Percentiles rank a stretch among this genome's conserved stretches.
Evolutionary conservation across 1,140 invertebrate species (phyloP).

Genomic region (Trichogramma pretiosum): DNA sequence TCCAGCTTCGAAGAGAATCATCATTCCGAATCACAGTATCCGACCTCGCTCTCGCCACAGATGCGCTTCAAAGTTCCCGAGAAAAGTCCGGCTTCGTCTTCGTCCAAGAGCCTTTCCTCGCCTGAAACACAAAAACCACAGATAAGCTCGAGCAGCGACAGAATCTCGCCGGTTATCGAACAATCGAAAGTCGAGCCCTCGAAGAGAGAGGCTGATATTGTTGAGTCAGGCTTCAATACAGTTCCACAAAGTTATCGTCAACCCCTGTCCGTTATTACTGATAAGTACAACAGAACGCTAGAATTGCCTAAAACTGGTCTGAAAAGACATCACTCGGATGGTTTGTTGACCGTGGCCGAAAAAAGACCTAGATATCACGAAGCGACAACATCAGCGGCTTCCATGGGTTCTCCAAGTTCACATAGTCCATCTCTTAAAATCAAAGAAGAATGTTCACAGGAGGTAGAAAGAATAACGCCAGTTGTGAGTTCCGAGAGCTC

Average conservation of each 20-base stretch:
- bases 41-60: constrained; percentile 34
- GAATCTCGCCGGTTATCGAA: constrained; percentile 44
- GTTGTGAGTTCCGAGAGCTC: constrained; percentile 23
- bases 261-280: constrained; percentile 40
- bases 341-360: constrained; percentile 35
- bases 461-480: constrained; percentile 5
- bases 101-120: constrained; percentile 46
- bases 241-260: too few relatives aligned
- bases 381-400: constrained; percentile 25
- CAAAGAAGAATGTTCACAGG: constrained; percentile 26
- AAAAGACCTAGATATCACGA: constrained; percentile 36
- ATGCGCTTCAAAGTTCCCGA: constrained; percentile 41
- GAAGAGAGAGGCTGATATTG: constrained; percentile 16
- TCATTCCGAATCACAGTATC: constrained; percentile 28
- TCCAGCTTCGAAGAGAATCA: constrained; percentile 51
- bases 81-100: constrained; percentile 34
- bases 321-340: constrained; percentile 34
- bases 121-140: constrained; percentile 53
- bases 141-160: constrained; percentile 51
- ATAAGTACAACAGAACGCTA: constrained; percentile 32
- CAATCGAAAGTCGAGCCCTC: constrained; percentile 30
- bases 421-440: constrained; percentile 11
- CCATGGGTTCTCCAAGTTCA: constrained; percentile 18
- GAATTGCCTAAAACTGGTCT: constrained; percentile 15
- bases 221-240: too few relatives aligned